Percentiles rank a stretch among this genome's conserved stretches.
Conservation (phyloP, 2,888 invertebrate species). For the Scaptomyza polygonia region DNA sequence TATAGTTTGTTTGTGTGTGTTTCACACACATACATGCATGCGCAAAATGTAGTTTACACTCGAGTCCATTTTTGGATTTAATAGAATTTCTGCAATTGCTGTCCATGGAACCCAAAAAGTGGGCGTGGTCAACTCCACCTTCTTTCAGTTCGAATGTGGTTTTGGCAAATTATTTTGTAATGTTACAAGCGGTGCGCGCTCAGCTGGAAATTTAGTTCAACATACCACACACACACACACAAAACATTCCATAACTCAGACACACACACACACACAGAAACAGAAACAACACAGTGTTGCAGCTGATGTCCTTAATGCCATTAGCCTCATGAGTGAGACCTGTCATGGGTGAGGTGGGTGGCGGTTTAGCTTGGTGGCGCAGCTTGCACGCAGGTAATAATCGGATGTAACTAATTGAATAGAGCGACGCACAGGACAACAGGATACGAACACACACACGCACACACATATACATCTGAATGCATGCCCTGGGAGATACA, state of each 20-base stretch:
- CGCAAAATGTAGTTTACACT: constrained; percentile 68
- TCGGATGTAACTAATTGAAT: constrained; percentile 79
- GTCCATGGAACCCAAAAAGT: constrained; percentile 51
- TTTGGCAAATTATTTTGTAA: constrained; percentile 74
- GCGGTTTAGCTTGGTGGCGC: constrained; percentile 12
- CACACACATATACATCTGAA: constrained; percentile 6
- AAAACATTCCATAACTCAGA: constrained; percentile 12
- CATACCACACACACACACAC: constrained; percentile 33
- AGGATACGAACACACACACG: constrained; percentile 13
- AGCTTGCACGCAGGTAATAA: constrained; percentile 71
- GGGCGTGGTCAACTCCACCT: constrained; percentile 24
- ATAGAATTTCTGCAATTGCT: constrained; percentile 42
- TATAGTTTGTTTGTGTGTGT: constrained; percentile 22
- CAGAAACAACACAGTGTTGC: too few species aligned
- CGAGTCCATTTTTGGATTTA: constrained; percentile 51
- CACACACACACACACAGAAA: constrained; percentile 25
- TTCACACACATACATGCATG: constrained; percentile 4
- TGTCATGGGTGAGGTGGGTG: neutral
- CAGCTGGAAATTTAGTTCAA: constrained; percentile 75
- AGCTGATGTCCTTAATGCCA: constrained; percentile 41
- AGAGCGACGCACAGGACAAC: constrained; percentile 71
- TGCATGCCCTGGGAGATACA: constrained; percentile 26
- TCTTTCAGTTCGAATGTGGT: constrained; percentile 50
- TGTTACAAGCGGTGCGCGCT: constrained; percentile 76
- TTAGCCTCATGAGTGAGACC: constrained; percentile 45